phyloP scores from a whole-genome alignment of 2,113 vertebrate species.

The Ornithorhynchus anatinus region DNA sequence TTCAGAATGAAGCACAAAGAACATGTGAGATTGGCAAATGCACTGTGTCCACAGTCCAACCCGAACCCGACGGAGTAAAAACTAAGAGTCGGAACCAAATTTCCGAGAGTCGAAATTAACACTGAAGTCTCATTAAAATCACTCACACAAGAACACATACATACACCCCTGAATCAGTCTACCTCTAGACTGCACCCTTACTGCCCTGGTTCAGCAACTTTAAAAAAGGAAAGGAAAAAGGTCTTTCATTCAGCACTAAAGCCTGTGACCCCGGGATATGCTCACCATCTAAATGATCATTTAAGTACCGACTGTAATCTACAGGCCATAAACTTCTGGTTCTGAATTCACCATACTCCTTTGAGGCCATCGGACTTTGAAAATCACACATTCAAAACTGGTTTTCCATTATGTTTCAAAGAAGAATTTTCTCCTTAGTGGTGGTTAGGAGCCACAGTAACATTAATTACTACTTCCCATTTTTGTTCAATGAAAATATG shows the following conservation, averaged over 20 bases:
- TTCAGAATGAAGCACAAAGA: constrained; percentile 62
- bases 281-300: constrained; percentile 12
- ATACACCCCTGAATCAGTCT: too few species aligned
- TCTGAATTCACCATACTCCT: not conserved
- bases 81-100: constrained; percentile 6
- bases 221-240: constrained; percentile 21
- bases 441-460: too few species aligned
- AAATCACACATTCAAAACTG: not conserved
- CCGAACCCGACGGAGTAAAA: constrained; percentile 18
- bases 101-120: constrained; percentile 35
- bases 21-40: constrained; percentile 47
- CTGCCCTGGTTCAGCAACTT: constrained; percentile 37
- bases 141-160: constrained; percentile 22
- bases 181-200: not conserved
- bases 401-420: too few species aligned
- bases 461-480: too few species aligned
- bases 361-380: not conserved
- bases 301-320: not conserved
- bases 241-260: constrained; percentile 19
- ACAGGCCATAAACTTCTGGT: not conserved
- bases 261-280: not conserved
- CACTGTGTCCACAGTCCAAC: constrained; percentile 39
- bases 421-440: too few species aligned
- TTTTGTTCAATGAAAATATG: too few species aligned
- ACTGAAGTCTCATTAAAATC: constrained; percentile 33